phyloP scores from a whole-genome alignment of 1,140 invertebrate genomes.

The Aphelinus certus region DNA sequence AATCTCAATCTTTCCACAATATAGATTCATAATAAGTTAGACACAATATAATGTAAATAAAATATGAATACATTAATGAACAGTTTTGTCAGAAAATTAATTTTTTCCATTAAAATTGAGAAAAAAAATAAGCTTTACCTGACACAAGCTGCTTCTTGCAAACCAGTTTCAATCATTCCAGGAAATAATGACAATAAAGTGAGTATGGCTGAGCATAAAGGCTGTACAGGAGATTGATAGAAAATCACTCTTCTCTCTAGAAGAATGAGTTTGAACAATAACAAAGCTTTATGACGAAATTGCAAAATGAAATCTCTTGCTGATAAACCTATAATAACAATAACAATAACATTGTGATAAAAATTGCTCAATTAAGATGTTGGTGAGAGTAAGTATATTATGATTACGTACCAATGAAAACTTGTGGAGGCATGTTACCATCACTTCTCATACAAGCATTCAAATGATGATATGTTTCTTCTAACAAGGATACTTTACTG shows the following conservation, averaged over 20 bases:
- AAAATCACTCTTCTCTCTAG: slow-evolving; percentile 92
- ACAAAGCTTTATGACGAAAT: slow-evolving; percentile 91
- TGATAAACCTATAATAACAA: slow-evolving; percentile 75
- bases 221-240: slow-evolving; percentile 91
- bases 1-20: too few relatives aligned
- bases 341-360: background rate
- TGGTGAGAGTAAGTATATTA: background rate
- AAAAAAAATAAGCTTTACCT: slow-evolving; percentile 64
- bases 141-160: slow-evolving; percentile 84
- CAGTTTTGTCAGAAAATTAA: background rate
- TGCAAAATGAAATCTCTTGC: slow-evolving; percentile 81
- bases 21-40: too few relatives aligned
- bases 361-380: background rate
- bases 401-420: slow-evolving; percentile 77
- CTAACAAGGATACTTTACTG: slow-evolving; percentile 86
- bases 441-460: slow-evolving; percentile 82
- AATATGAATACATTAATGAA: background rate
- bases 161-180: slow-evolving; percentile 86
- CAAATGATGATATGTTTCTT: slow-evolving; percentile 93
- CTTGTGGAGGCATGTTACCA: slow-evolving; percentile 75
- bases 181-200: slow-evolving; percentile 92
- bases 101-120: background rate
- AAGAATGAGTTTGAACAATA: slow-evolving; percentile 93
- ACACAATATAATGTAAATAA: too few relatives aligned
- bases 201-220: slow-evolving; percentile 86